Evolutionary conservation across 2,113 vertebrate genomes (phyloP).

Genomic region (Chelonoidis abingdonii): DNA sequence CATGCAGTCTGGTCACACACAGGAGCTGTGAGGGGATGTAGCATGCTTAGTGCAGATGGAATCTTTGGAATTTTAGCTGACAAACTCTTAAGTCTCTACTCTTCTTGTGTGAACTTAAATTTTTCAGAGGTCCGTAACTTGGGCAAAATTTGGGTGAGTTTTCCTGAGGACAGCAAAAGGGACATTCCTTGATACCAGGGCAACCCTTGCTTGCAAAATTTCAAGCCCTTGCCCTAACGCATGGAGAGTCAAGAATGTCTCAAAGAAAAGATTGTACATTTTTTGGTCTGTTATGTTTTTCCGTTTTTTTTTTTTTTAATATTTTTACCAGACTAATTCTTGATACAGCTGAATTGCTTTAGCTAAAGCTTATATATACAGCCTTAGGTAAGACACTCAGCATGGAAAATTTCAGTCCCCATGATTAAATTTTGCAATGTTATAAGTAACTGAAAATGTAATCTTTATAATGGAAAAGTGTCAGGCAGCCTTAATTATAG

Average conservation of each 20-base stretch:
- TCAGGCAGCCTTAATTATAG: neutral
- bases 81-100: neutral
- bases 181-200: neutral
- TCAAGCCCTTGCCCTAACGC: neutral
- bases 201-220: neutral
- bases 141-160: neutral
- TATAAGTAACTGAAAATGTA: neutral
- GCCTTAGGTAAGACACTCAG: neutral
- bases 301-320: too few species aligned
- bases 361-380: neutral
- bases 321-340: neutral
- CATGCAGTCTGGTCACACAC: neutral
- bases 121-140: neutral
- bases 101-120: fast-evolving
- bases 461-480: neutral
- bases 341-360: neutral
- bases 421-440: neutral
- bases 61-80: neutral
- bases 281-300: neutral
- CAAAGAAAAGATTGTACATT: neutral
- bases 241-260: neutral
- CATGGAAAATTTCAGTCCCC: neutral
- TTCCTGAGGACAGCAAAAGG: neutral
- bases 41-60: neutral
- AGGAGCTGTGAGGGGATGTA: neutral